Conservation (phyloP, 2,888 invertebrate species). For the Anoncus sp. region DNA sequence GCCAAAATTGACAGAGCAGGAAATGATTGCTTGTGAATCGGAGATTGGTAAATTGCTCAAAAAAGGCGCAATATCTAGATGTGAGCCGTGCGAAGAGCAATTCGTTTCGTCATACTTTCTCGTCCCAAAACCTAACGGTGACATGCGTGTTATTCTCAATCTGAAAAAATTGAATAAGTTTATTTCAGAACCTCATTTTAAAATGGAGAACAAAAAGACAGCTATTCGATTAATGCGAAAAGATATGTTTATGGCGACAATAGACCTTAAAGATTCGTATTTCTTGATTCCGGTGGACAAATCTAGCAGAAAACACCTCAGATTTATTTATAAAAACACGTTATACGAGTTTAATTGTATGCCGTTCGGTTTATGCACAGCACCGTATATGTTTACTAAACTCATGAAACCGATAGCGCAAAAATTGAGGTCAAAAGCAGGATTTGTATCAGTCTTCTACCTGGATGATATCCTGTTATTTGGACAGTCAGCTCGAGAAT, state of each 20-base stretch:
- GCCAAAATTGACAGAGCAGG: too few species aligned
- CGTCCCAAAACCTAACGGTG: too few species aligned
- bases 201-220: constrained; percentile 2
- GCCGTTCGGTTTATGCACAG: neutral
- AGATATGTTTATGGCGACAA: constrained; percentile 2
- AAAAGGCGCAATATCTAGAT: too few species aligned
- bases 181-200: neutral
- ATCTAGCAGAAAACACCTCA: neutral
- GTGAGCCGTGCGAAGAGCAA: too few species aligned
- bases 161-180: neutral
- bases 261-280: constrained; percentile 1
- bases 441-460: constrained; percentile 38
- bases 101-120: too few species aligned
- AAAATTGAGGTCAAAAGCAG: constrained; percentile 35
- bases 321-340: neutral
- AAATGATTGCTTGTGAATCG: too few species aligned
- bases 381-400: constrained; percentile 33
- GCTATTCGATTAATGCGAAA: neutral
- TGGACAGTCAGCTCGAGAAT: constrained; percentile 22
- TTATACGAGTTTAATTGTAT: constrained; percentile 2
- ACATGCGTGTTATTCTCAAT: neutral
- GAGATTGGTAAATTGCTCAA: too few species aligned
- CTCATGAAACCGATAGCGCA: constrained; percentile 37
- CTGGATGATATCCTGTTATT: constrained; percentile 22
- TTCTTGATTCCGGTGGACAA: constrained; percentile 4